Evolutionary conservation across 2,888 invertebrate genomes (phyloP), one percentile per base, ranked within the genome.

Genomic region (Noctua janthe): DNA sequence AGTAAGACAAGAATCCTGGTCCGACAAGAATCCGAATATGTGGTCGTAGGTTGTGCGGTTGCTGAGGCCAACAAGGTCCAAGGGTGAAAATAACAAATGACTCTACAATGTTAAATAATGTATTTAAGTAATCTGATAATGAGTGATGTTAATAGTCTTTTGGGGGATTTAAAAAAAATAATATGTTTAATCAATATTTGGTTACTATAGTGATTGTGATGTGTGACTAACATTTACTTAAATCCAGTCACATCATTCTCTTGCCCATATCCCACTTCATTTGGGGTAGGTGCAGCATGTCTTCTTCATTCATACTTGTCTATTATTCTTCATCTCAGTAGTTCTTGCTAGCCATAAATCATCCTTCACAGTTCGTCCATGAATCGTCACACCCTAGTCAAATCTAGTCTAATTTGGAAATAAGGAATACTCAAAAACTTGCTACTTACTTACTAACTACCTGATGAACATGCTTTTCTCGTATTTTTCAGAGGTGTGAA

Each of bases 401-500:
- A 29, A 59, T 13, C 6, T 62, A 29, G 29, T 29, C 29, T 29
- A 15, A 15, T 29, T 62, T 29, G 29, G 15, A 15, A 29, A n/a
- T 8, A n/a, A n/a, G 13, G 29, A 13, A 62, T 29, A 29, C 64
- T 64, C 62, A 17, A 6, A 1, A 64, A 17, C 35, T 64, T 17
- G 17, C 64, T 64, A 35, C 35, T 15, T 62, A 29, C 29, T 15
- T 62, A 29, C 29, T 29, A 62, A 35, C 64, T 64, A 39, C 20
- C 35, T 70, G 6, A 49, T 35, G 10, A 23, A 23, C 11, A 35
- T 23, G 39, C 29, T 78, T 71, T n/a, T 59, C 20, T n/a, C 71
- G 1, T 83, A 47, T 76, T 6, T 74, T 95, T 75, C 93, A 97
- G 97, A 92, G 96, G 96, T 43, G 91, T 96, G 20, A 94, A 91